Evolutionary conservation across 2,113 vertebrate genomes (phyloP).

Genomic region (Hyaena hyaena): DNA sequence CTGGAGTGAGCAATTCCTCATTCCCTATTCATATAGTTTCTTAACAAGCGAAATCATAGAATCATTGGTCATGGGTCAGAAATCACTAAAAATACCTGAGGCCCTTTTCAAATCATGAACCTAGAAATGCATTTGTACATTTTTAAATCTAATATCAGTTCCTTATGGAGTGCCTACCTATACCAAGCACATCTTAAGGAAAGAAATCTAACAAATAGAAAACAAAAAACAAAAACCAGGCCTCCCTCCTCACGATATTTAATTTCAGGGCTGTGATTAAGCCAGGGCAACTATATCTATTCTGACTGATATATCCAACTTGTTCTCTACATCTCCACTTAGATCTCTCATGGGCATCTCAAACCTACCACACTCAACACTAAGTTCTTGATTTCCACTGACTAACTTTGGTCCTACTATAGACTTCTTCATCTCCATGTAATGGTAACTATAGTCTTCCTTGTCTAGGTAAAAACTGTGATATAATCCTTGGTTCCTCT

Average conservation of each 20-base stretch:
- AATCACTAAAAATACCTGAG: not conserved
- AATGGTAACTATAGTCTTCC: not conserved
- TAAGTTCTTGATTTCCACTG: not conserved
- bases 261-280: not conserved
- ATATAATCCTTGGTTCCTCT: not conserved
- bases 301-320: not conserved
- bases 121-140: not conserved
- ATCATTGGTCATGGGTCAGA: not conserved
- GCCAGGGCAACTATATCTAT: not conserved
- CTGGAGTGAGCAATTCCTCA: not conserved
- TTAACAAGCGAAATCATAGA: not conserved
- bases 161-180: not conserved
- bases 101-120: not conserved
- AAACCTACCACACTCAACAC: not conserved
- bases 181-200: not conserved
- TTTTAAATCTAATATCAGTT: not conserved
- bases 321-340: not conserved
- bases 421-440: not conserved
- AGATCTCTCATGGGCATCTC: not conserved
- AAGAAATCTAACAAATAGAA: not conserved
- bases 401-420: not conserved
- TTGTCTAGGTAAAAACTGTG: not conserved
- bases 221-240: not conserved
- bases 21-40: not conserved
- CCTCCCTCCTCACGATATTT: not conserved